These are phyloP conservation scores for Cettia cetti DNA, from an alignment of 2,113 vertebrate genomes.

Conservation along the genomic window DNA sequence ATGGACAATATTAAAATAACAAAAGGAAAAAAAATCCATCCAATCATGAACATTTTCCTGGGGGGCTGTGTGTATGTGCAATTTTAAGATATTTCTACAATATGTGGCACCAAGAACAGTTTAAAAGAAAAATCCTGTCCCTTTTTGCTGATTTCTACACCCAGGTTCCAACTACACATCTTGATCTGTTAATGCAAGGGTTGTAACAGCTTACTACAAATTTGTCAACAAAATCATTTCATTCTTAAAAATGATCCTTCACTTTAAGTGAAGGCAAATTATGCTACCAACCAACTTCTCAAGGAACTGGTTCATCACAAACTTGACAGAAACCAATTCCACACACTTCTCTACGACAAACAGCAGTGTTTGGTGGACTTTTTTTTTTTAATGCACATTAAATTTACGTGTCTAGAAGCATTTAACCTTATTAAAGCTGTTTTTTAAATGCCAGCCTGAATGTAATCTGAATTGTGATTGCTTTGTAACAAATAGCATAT, in stretches of 20 bases:
- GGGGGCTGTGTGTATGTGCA: accelerated
- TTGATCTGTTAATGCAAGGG: neutral
- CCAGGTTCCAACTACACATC: neutral
- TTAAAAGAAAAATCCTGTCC: neutral
- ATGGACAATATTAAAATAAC: neutral
- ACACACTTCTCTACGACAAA: neutral
- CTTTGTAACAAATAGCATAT: neutral
- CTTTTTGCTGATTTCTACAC: neutral
- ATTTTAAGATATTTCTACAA: neutral
- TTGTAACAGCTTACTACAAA: neutral
- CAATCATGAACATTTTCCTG: neutral
- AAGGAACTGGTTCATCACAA: neutral
- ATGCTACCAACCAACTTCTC: neutral
- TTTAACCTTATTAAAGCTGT: neutral
- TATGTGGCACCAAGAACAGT: neutral
- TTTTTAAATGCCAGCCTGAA: neutral
- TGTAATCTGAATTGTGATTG: neutral
- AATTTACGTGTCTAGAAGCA: neutral
- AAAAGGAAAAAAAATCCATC: neutral
- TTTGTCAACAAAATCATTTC: neutral
- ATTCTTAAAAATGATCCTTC: neutral
- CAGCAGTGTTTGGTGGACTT: neutral
- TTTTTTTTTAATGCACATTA: neutral
- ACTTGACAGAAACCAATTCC: neutral
- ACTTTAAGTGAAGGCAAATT: neutral